phyloP scores from a whole-genome alignment of 2,888 invertebrate species.

The Trilocha varians region DNA sequence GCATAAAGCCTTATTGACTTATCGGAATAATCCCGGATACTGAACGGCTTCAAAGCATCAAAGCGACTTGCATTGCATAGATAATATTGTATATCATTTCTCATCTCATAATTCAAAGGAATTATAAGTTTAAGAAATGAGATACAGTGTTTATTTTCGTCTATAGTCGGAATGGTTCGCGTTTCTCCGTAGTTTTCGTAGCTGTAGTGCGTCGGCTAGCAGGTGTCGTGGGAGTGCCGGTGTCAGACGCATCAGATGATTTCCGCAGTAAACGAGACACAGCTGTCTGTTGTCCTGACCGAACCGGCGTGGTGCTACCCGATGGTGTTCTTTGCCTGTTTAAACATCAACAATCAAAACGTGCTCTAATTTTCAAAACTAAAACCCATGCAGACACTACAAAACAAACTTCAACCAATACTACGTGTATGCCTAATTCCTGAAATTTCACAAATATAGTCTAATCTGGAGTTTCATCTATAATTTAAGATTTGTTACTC shows the following conservation, averaged over 20 bases:
- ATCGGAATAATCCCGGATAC: neutral
- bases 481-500: no score
- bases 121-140: constrained; percentile 10
- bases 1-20: constrained; percentile 10
- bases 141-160: constrained; percentile 26
- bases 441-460: no score
- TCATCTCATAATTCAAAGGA: constrained; percentile 4
- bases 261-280: constrained; percentile 77
- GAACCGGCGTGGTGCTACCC: constrained; percentile 81
- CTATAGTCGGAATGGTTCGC: constrained; percentile 84
- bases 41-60: constrained; percentile 21
- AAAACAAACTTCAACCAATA: neutral
- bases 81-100: constrained; percentile 14
- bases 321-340: constrained; percentile 77
- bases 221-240: constrained; percentile 65
- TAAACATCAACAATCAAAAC: neutral
- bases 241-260: constrained; percentile 80
- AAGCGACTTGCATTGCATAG: constrained; percentile 38
- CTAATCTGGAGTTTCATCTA: no score
- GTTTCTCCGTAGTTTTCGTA: constrained; percentile 66
- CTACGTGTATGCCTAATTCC: neutral
- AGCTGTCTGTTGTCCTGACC: constrained; percentile 76
- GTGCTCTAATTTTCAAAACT: neutral
- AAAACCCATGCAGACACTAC: neutral
- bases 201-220: constrained; percentile 52